A percentile compares a stretch with the other conserved stretches of the same genome.
phyloP scores from a whole-genome alignment of 2,113 vertebrate species.

The Shinisaurus crocodilurus region DNA sequence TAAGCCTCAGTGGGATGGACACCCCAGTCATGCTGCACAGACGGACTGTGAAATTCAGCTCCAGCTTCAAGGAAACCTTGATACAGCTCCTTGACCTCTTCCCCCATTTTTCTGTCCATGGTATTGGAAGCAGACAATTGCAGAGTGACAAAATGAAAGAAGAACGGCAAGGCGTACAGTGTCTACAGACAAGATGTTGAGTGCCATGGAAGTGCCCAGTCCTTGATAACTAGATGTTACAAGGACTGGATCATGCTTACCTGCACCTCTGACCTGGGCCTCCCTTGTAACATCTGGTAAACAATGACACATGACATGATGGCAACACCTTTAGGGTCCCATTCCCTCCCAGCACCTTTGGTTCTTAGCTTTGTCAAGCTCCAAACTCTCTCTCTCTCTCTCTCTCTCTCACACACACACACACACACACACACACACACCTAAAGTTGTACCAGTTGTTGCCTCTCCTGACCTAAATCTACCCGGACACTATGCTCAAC shows the following conservation, averaged over 20 bases:
- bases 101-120: not conserved
- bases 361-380: not conserved
- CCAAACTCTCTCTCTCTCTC: not conserved
- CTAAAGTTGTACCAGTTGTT: not conserved
- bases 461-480: too few species aligned
- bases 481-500: too few species aligned
- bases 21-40: not conserved
- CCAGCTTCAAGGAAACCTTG: conserved; percentile 2
- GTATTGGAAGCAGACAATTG: not conserved
- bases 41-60: not conserved
- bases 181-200: not conserved
- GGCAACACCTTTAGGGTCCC: not conserved
- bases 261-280: not conserved
- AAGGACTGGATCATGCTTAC: not conserved
- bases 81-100: conserved; percentile 15
- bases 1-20: not conserved
- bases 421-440: not conserved
- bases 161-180: not conserved
- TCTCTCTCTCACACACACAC: not conserved
- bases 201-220: not conserved
- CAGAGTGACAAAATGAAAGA: not conserved
- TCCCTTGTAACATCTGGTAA: not conserved
- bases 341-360: not conserved
- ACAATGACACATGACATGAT: not conserved
- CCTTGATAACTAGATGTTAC: not conserved